phyloP scores from a whole-genome alignment of 1,140 invertebrate species.

The Trichonephila inaurata region DNA sequence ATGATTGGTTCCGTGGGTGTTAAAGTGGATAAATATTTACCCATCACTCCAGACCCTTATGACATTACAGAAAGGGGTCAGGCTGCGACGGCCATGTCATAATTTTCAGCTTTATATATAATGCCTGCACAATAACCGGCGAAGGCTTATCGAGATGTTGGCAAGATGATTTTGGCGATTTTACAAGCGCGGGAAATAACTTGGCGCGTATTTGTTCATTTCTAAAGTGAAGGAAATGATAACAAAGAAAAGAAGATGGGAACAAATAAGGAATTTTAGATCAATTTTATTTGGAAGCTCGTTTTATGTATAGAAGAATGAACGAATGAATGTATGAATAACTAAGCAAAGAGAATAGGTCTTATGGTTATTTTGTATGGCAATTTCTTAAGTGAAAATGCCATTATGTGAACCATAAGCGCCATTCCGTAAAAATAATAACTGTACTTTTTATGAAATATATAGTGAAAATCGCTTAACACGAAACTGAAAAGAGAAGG shows the following conservation, averaged over 20 bases:
- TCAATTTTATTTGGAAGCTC: too few species aligned
- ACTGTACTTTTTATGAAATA: too few species aligned
- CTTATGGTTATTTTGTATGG: too few species aligned
- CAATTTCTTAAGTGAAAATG: too few species aligned
- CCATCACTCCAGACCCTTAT: slow-evolving; percentile 30
- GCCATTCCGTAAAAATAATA: too few species aligned
- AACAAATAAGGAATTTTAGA: not conserved
- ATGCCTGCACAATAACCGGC: not conserved
- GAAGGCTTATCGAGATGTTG: not conserved
- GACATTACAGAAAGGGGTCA: slow-evolving; percentile 29
- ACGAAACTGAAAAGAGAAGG: too few species aligned
- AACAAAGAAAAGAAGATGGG: not conserved
- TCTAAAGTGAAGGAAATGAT: not conserved
- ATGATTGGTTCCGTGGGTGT: slow-evolving; percentile 54
- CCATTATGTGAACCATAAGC: too few species aligned
- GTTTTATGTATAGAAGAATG: too few species aligned
- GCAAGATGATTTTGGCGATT: not conserved
- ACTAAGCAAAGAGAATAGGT: too few species aligned
- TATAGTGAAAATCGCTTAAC: too few species aligned
- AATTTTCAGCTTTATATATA: slow-evolving; percentile 51
- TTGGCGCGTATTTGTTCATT: slow-evolving; percentile 1
- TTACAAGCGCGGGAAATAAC: not conserved
- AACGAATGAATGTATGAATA: too few species aligned
- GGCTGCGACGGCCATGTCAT: slow-evolving; percentile 18
- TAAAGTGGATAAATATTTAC: slow-evolving; percentile 62